Base-by-base conservation (phyloP, 2,797 vertebrate species). In the Limnodromus scolopaceus region DNA sequence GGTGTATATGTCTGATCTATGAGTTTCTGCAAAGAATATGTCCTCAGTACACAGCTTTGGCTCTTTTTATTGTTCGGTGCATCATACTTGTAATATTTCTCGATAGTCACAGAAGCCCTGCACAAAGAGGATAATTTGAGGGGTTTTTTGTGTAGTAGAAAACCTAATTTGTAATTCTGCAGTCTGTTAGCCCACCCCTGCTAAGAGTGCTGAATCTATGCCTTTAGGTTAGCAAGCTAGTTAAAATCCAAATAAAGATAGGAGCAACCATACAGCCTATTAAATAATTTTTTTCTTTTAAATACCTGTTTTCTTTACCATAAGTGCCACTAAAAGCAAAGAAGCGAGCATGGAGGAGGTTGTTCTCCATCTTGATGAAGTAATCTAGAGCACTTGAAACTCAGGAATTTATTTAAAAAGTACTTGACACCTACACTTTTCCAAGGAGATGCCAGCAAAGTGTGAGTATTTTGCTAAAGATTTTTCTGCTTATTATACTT, bases 321-420 rank as follows among this genome's bases (percentile, higher is more conserved):
- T 38, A 92, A 80, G 0, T 24, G 24, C 2, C 51, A 46, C 30
- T 46, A 28, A 57, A 81, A 60, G 23, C 6, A 80, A 87, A 79
- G 8, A 11, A 63, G 2, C 0, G 0, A 80, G 8, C 6, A 13
- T 2, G 25, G 9, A 63, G 32, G 4, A 16, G 2, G 6, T 32
- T 54, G 11, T 58, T 66, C 12, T 32, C 22, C 3, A 14, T 66
- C 10, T 8, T 55, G 27, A 25, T 25, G 4, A 70, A 89, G 13
- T 25, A 2, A 34, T 43, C 32, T 34, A 75, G 24, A 66, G 9
- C 3, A 32, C 27, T 39, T 66, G 18, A 34, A 81, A 30, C 8
- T 34, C 2, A 0, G 4, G 8, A 6, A 27, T 82, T 78, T 36
- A 3, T 53, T 68, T 34, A 24, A 55, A 81, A 86, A 36, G 6